Base-by-base conservation (phyloP, 2,888 invertebrate species). In the Meiosimyza platycephala region DNA sequence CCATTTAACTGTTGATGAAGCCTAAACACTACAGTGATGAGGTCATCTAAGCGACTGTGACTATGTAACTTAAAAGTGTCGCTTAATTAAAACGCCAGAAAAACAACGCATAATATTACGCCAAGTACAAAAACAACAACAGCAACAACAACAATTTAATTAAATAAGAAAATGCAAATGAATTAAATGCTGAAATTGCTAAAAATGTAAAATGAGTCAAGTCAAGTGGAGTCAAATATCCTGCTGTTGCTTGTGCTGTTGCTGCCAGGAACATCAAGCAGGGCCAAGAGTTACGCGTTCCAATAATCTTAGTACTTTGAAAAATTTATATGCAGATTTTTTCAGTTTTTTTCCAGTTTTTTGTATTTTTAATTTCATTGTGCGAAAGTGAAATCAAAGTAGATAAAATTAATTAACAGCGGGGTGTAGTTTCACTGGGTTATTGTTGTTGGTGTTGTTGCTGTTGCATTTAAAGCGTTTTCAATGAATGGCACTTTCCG, bases 371-470 rank as follows among this genome's bases (percentile, higher is more conserved):
- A 22, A 9, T 57, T 67, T 28, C 51, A 65, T 40, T 62, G 28
- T 9, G 15, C 33, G 59, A 52, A 69, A 69, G 69, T 69, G 69
- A 69, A 62, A 62, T 69, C 69, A 62, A 69, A 69, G 69, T 62
- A 52, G 69, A 69, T 69, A 40, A 69, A 69, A 62, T 69, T 69
- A 69, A 69, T 69, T 69, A 62, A 62, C 60, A 69, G 69, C 69
- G 52, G 69, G 62, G 13, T 18, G 13, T 18, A 33, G 65, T 62
- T 62, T 40, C 40, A 40, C 40, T 40, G 6, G 28, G 12, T 6
- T 57, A 6, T 4, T 18, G 3, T 57, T 40, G 40, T 9, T 40
- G 40, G 3, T 40, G 9, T 6, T 40, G 40, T 6, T 40, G 40
- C 5, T 40, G 40, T 9, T 40, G 40, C 9, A 40, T 40, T 40